Evolutionary conservation across 2,888 invertebrate species (phyloP).

Genomic region (Drosophila vallismaia): DNA sequence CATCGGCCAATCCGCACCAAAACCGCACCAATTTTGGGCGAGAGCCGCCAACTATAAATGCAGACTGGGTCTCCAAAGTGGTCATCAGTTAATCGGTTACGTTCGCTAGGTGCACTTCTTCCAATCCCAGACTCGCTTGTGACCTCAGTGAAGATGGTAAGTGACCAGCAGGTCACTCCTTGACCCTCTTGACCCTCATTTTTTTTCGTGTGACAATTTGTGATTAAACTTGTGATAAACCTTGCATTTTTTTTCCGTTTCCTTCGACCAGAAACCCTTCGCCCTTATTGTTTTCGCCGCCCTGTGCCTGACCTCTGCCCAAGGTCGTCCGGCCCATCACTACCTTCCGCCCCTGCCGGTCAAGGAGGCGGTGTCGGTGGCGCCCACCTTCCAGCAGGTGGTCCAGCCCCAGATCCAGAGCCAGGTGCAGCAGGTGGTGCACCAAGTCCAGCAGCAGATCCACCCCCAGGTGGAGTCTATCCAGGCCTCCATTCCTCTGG

Average conservation of each 20-base stretch:
- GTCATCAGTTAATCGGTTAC: slow-evolving; percentile 75
- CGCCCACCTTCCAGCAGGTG: slow-evolving; percentile 36
- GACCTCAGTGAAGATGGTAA: slow-evolving; percentile 76
- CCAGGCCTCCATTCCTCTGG: slow-evolving; percentile 65
- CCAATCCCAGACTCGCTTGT: slow-evolving; percentile 33
- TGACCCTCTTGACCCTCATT: neutral
- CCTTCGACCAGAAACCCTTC: slow-evolving; percentile 62
- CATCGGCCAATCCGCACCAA: slow-evolving; percentile 29
- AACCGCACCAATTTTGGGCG: slow-evolving; percentile 23
- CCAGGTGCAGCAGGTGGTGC: slow-evolving; percentile 34
- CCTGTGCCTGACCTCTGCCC: slow-evolving; percentile 43
- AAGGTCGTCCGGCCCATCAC: slow-evolving; percentile 60
- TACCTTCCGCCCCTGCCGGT: slow-evolving; percentile 64
- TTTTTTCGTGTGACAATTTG: slow-evolving; percentile 16
- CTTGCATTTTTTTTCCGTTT: slow-evolving; percentile 17
- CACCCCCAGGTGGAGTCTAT: slow-evolving; percentile 66
- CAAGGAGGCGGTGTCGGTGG: slow-evolving; percentile 31
- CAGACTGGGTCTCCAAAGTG: slow-evolving; percentile 48
- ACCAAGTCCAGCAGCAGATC: slow-evolving; percentile 34
- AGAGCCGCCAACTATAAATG: slow-evolving; percentile 70
- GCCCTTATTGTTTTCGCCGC: slow-evolving; percentile 43
- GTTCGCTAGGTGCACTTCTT: slow-evolving; percentile 70
- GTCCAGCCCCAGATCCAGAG: slow-evolving; percentile 42
- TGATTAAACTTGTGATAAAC: slow-evolving; percentile 10
- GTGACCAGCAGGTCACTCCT: slow-evolving; percentile 35